Evolutionary conservation across 2,797 vertebrate species (phyloP), one percentile per base, ranked within the genome.

Genomic region (Apogon talboti): DNA sequence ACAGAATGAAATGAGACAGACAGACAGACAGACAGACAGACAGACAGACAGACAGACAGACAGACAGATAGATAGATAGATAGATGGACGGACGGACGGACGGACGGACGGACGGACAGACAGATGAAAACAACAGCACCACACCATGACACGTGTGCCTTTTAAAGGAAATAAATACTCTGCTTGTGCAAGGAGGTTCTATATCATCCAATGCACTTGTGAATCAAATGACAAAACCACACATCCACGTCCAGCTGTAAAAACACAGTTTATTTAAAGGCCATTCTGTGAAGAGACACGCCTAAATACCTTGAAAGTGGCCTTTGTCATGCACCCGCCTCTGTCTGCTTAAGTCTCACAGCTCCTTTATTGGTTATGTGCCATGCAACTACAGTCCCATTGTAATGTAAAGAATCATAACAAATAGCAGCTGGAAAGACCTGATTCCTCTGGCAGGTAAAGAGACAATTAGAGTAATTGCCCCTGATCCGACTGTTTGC

Each of bases 401-500:
- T 81, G 52, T 71, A 2, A 68, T 35, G 49, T 19, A 54, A 24
- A 41, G 40, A 33, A 14, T 63, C 30, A 83, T 33, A 14, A 58
- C 24, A 76, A 57, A 63, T 7, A 62, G 67, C 79, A 79, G 72
- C 68, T 79, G 61, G 44, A 24, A 35, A 28, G 18, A 43, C 54
- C 40, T 52, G 57, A n/a, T 35, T 30, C 33, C 54, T 10, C 21
- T 2, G 5, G 14, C 49, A 18, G 63, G 57, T 63, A 68, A 72
- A 52, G 49, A 69, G 0, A 77, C 65, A 67, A 58, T 21, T 42
- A 13, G 21, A 49, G 33, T 56, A 67, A 69, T 73, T 71, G 7
- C 1, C 24, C 44, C 53, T 69, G 40, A 47, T 58, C 4, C 15
- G 24, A 40, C 45, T 89, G 82, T 90, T 89, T 88, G 53, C 76